Evolutionary conservation across 2,888 invertebrate species (phyloP), one percentile per base, ranked within the genome.

Genomic region (Serrognathus titanus): DNA sequence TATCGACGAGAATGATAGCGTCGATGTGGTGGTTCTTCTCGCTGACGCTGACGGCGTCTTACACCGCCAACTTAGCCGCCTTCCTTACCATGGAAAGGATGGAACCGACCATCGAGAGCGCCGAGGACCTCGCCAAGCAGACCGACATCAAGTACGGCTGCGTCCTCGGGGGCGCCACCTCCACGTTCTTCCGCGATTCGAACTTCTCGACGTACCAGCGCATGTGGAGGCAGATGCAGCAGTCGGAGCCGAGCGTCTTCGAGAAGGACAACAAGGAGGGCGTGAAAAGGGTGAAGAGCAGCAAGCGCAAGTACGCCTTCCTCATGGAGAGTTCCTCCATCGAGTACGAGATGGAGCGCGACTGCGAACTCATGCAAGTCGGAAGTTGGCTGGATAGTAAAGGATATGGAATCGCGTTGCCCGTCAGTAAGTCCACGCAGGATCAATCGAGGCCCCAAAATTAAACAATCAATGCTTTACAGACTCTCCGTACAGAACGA

Each of bases 91-190:
- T 90, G 69, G 92, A 93, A 38, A 84, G 93, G 37, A 90, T 92
- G 88, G 92, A 91, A 58, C 88, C 89, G 40, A 91, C 94, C 1
- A 95, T 98, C 58, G 89, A 90, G 72, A 90, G 86, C 69, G 96
- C 92, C 0, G 96, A 97, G 71, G 97, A 97, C 77, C 82, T 98
- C 57, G 92, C 94, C 1, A 86, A 88, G 70, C 97, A 98, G 77
- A 92, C 87, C n/a, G 92, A 92, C 78, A 95, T 98, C 64, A 95
- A 96, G 77, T 98, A 96, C 75, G 98, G 98, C 3, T 89, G 90
- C n/a, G 80, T 96, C n/a, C 69, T 75, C 39, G 91, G 90, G 13
- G 98, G 97, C 11, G 92, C 97, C 3, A 97, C 97, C 0, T 85
- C 86, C 69, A 85, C 87, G 1, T 98, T 98, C 78, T 98, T 98